These are phyloP conservation scores for Nyctalus aviator DNA, from an alignment of 2,797 vertebrate genomes.

Conservation along the genomic window DNA sequence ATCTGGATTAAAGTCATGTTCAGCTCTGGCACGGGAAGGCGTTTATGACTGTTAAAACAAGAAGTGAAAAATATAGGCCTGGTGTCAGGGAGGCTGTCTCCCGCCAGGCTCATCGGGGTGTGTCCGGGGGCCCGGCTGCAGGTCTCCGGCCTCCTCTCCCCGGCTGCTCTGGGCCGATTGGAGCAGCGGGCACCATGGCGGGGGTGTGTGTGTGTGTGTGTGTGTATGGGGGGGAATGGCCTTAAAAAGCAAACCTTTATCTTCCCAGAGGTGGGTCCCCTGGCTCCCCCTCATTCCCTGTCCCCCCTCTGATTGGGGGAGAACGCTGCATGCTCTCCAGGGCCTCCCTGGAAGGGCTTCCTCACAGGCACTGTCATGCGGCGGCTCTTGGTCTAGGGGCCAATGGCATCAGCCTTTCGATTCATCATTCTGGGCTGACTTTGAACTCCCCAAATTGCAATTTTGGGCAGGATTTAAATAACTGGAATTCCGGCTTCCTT, in stretches of 20 bases:
- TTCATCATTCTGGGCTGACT: constrained; percentile 29
- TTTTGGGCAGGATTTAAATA: constrained; percentile 64
- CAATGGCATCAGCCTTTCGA: constrained; percentile 12
- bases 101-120: constrained; percentile 77
- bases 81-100: constrained; percentile 76
- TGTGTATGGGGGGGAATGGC: neutral
- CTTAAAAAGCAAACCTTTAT: neutral
- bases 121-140: constrained; percentile 68
- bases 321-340: neutral
- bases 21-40: constrained; percentile 84
- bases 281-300: neutral
- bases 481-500: constrained; percentile 60
- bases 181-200: neutral
- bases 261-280: neutral
- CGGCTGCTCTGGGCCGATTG: neutral
- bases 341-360: neutral
- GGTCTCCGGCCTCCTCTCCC: constrained; percentile 18
- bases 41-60: constrained; percentile 87
- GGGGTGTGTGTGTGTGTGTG: too few relatives aligned
- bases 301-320: too few relatives aligned
- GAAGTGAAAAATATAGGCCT: constrained; percentile 84
- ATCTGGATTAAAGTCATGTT: constrained; percentile 87
- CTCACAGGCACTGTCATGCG: neutral
- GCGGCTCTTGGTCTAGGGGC: neutral
- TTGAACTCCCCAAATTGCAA: constrained; percentile 52